Base-by-base conservation (phyloP, 2,888 invertebrate species). In the Charanyca ferruginea region DNA sequence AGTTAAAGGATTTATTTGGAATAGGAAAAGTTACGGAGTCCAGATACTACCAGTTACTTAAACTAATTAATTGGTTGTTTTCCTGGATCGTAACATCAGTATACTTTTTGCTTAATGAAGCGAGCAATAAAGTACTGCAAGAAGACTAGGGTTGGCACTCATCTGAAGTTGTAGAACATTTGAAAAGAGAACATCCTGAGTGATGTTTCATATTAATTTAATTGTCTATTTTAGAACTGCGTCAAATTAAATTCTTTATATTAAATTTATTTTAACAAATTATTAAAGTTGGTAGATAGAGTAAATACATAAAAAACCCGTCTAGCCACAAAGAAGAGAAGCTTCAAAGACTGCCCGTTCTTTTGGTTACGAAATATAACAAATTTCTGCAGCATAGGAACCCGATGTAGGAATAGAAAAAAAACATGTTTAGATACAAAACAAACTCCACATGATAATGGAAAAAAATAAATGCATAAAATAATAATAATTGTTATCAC, bases 41-140 rank as follows among this genome's bases (percentile, higher is more conserved):
- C 83, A 85, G 87, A 86, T 90, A 89, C 89, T 89, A 86, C 87
- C 93, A 92, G 93, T 93, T 92, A 94, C 94, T 94, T 94, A 88
- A 90, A 91, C 90, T 92, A 94, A 94, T 94, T 94, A 94, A 94
- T 93, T 92, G 90, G 87, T 89, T 91, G 92, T 92, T 92, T 91
- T 87, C 87, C 88, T 86, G 90, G 88, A 90, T 89, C 90, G 90
- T 89, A 89, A 88, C 89, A 91, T 93, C 91, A 92, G 90, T 91
- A 92, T 90, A 93, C 93, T 93, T 92, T 93, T 92, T 91, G 89
- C 91, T 90, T 91, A 94, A 93, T 93, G 92, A 92, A 93, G 89
- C 90, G 85, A 82, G 86, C 88, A 85, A 87, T 91, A 91, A 90
- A 92, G 87, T 87, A 89, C 86, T 77, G 85, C 80, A 84, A 83